These are phyloP conservation scores for Mylabris phalerata DNA, from an alignment of 1,140 invertebrate species.

Conservation along the genomic window DNA sequence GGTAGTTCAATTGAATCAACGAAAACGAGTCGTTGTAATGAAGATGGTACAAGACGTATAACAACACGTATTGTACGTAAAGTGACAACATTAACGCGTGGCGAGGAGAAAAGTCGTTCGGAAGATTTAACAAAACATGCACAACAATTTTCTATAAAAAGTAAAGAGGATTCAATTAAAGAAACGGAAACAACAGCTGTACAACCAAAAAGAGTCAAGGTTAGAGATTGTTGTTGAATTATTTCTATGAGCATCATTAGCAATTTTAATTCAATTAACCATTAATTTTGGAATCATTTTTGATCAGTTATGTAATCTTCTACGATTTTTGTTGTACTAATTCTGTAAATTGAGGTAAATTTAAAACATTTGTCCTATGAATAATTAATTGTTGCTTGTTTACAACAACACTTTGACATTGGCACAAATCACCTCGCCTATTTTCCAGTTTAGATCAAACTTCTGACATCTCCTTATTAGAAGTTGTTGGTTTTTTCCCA, in stretches of 20 bases:
- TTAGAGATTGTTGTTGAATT: conserved; percentile 29
- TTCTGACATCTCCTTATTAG: too few species aligned
- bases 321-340: too few species aligned
- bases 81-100: conserved; percentile 81
- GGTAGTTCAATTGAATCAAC: conserved; percentile 75
- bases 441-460: too few species aligned
- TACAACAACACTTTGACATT: too few species aligned
- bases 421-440: too few species aligned
- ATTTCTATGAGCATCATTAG: conserved; percentile 1
- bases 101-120: conserved; percentile 69
- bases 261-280: background rate
- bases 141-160: conserved; percentile 44
- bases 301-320: background rate
- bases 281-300: background rate
- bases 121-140: conserved; percentile 59
- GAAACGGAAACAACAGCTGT: conserved; percentile 41
- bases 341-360: too few species aligned
- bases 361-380: too few species aligned
- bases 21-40: conserved; percentile 67
- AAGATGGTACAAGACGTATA: conserved; percentile 68
- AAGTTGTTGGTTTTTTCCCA: too few species aligned
- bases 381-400: too few species aligned
- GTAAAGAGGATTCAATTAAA: conserved; percentile 46
- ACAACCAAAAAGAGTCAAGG: conserved; percentile 53
- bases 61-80: conserved; percentile 83